A percentile compares a stretch with the other conserved stretches of the same genome.
These are phyloP conservation scores for Hyalella azteca DNA, from an alignment of 2,888 invertebrate species.

Conservation along the genomic window DNA sequence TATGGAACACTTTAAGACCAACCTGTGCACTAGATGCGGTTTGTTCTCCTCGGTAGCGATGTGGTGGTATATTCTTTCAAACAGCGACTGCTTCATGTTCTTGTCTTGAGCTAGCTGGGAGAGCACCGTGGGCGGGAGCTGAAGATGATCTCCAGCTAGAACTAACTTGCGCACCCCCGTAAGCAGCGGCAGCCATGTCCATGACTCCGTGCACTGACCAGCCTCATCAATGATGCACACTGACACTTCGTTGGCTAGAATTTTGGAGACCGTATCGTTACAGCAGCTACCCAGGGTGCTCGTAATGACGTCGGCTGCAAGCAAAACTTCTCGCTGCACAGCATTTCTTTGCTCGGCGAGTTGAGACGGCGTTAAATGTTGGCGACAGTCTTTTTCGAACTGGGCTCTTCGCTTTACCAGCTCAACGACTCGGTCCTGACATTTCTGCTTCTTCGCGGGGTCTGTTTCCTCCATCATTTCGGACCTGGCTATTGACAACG, in stretches of 20 bases:
- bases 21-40: conserved; percentile 42
- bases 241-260: conserved; percentile 27
- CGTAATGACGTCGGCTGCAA: conserved; percentile 73
- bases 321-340: conserved; percentile 51
- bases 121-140: conserved; percentile 80
- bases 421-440: conserved; percentile 41
- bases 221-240: conserved; percentile 84
- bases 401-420: conserved; percentile 43
- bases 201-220: conserved; percentile 83
- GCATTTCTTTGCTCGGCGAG: conserved; percentile 17
- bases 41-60: conserved; percentile 62
- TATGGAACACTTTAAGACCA: neutral
- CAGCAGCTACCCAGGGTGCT: conserved; percentile 72
- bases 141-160: conserved; percentile 85
- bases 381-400: conserved; percentile 46
- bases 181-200: conserved; percentile 78
- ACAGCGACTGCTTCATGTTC: conserved; percentile 77
- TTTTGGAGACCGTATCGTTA: conserved; percentile 20
- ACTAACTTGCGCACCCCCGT: conserved; percentile 77
- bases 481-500: neutral
- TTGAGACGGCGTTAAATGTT: conserved; percentile 38
- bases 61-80: conserved; percentile 71
- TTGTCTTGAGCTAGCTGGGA: conserved; percentile 76
- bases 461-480: conserved; percentile 26
- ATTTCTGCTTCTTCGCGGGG: neutral